Evolutionary conservation across 2,888 invertebrate species (phyloP), one percentile per base, ranked within the genome.

Genomic region (Eristalis tenax): DNA sequence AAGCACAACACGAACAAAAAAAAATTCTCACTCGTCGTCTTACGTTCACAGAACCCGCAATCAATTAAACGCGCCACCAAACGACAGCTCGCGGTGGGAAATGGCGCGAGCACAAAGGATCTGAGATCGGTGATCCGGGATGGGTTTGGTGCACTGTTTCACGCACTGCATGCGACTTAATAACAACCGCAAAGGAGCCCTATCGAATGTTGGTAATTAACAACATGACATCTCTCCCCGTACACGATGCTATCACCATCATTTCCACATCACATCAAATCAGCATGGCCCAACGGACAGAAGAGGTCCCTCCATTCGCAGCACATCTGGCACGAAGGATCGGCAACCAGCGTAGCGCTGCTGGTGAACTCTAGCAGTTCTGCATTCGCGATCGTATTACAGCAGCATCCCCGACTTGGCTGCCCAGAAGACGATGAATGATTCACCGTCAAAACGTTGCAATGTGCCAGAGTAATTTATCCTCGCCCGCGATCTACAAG

Each of bases 131-230:
- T 10, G 83, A 86, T 78, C 63, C 63, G 43, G 22, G 84, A 71
- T 76, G 6, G 56, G 82, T 74, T 75, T 71, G 43, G 69, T 75
- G 40, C 74, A 74, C 79, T 64, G 56, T 56, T 50, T 28, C 70
- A 11, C 63, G 38, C 70, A 76, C 76, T 83, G 26, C 43, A 56
- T 65, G 81, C 64, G 61, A 74, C 69, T 70, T 4, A 32, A 32
- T 32, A 32, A 32, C 32, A 32, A 32, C 32, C 6, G 32, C 65
- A 28, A 78, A 61, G 78, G 65, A 75, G 74, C 74, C 78, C 77
- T 74, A 86, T 86, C 70, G 65, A 86, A 77, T 70, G 82, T 74
- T 86, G 82, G 68, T 82, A 86, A 86, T 86, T 86, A 86, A 78
- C 77, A 86, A 82, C 78, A 83, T 83, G 78, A 86, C 86, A 83